Base-by-base conservation (phyloP, 1,140 invertebrate species). In the Lordiphosa clarofinis region DNA sequence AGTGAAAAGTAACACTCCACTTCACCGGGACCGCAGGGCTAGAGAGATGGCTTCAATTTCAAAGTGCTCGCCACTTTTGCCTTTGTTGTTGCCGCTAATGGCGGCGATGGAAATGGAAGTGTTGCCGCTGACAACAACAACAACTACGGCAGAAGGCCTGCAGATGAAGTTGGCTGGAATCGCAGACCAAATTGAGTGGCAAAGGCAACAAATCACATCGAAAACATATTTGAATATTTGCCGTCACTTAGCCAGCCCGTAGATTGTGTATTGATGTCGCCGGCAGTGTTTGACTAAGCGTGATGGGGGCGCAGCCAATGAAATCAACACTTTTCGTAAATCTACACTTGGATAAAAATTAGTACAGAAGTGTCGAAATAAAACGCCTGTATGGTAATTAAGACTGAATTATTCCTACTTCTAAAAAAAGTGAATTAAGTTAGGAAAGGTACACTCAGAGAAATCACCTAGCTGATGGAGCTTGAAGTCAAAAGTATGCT, bases 171-270 rank as follows among this genome's bases (percentile, higher is more conserved):
- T 31, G 59, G 56, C 64, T 54, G 75, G 62, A 60, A 63, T 64
- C 68, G 57, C 68, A 52, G 53, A 7, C 28, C 59, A 73, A 78
- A 78, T 73, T 76, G 78, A 69, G 67, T 84, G 78, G 68, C 59
- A 70, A 68, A 73, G 68, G 68, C 64, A 73, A 82, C 78, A 86
- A 78, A 84, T 84, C 78, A 84, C 78, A 84, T 84, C 78, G 84
- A 84, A 84, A 84, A 84, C 78, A 84, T 84, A 84, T 84, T 84
- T 84, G 78, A 84, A 84, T 84, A 84, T 84, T 84, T 84, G 78
- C 78, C 73, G 69, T 84, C 78, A 84, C 76, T 81, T 81, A 84
- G 76, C 76, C 84, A 21, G 39, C 37, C 37, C 43, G 24, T 12
- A 31, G 40, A 47, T 49, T 60, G 48, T 44, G 73, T 73, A 73